Conservation (phyloP, 2,113 vertebrate genomes). For the Cavia aperea region DNA sequence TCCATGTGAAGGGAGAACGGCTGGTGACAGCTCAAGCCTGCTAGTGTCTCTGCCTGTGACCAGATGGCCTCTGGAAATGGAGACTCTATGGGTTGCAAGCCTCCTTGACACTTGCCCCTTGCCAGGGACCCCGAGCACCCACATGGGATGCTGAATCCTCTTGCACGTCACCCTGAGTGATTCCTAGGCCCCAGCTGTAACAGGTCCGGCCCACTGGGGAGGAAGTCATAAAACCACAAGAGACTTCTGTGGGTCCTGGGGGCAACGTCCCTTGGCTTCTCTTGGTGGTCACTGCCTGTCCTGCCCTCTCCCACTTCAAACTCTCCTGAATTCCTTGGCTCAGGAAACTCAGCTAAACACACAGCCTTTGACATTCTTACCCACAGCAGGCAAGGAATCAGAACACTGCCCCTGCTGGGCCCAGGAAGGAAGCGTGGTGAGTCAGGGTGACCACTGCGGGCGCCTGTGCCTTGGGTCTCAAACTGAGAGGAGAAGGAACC, state of each 20-base stretch:
- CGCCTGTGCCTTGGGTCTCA: not conserved
- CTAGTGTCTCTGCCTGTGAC: rapidly evolving
- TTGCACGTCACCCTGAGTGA: not conserved
- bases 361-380: not conserved
- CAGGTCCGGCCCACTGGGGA: not conserved
- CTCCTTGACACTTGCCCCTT: not conserved
- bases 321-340: not conserved
- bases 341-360: not conserved
- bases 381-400: no score
- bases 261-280: not conserved
- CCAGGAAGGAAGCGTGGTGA: not conserved
- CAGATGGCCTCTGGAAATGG: not conserved
- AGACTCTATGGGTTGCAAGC: not conserved
- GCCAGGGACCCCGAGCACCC: not conserved
- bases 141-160: not conserved
- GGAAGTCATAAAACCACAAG: rapidly evolving
- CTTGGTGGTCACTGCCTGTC: rapidly evolving
- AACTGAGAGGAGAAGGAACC: not conserved
- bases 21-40: rapidly evolving
- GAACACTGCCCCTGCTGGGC: not conserved
- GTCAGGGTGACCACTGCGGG: not conserved
- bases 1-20: not conserved
- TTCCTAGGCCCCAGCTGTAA: rapidly evolving
- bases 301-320: not conserved
- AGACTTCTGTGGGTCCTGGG: not conserved